phyloP scores from a whole-genome alignment of 2,113 vertebrate genomes.

The Romanogobio albipinnatus region DNA sequence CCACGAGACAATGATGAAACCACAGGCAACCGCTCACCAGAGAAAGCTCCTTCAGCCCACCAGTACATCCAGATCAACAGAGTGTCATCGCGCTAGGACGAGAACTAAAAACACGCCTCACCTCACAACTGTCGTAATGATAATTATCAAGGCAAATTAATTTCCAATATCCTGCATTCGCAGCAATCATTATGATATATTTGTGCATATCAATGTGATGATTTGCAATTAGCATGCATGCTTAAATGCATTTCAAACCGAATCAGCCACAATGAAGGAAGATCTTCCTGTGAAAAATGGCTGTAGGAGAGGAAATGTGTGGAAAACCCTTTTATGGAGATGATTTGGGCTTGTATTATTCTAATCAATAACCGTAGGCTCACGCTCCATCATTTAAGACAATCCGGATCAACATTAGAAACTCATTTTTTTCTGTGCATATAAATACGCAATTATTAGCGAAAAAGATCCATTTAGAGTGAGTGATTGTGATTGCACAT shows the following conservation, averaged over 20 bases:
- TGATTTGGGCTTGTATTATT: background rate
- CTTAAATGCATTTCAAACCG: conserved; percentile 12
- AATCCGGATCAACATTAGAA: background rate
- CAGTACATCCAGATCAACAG: background rate
- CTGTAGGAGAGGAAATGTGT: background rate
- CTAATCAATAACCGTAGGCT: conserved; percentile 12
- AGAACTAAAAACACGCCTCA: background rate
- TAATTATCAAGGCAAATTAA: background rate
- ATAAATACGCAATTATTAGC: background rate
- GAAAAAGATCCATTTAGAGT: background rate
- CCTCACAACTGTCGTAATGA: background rate
- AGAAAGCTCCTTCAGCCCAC: background rate
- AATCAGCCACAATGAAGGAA: background rate
- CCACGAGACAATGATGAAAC: conserved; percentile 51
- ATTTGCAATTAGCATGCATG: background rate
- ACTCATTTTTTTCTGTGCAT: background rate
- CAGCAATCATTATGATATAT: background rate
- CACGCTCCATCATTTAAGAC: background rate
- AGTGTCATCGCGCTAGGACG: background rate
- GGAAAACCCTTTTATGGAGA: background rate
- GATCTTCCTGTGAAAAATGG: background rate
- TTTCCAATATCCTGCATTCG: background rate
- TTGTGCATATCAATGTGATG: background rate
- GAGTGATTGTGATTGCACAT: background rate
- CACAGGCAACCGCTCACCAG: conserved; percentile 35